Evolutionary conservation across 2,888 invertebrate genomes (phyloP).

Genomic region (Rapana venosa): DNA sequence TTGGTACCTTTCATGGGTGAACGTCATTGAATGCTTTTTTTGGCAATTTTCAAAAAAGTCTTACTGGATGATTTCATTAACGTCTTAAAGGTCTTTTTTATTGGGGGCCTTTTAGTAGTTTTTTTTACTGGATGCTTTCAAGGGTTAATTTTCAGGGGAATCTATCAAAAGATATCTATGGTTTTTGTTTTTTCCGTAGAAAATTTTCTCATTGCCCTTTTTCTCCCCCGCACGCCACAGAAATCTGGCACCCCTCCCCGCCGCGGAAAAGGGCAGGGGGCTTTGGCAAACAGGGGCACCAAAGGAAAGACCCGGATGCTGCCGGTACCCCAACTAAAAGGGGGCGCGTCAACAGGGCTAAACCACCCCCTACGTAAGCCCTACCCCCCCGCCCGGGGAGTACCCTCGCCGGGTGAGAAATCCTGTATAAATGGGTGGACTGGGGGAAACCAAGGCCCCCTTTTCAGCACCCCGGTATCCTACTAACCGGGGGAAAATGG

Average conservation of each 20-base stretch:
- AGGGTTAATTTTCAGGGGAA: no score
- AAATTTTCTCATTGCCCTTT: neutral
- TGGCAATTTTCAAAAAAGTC: no score
- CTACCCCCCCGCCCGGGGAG: neutral
- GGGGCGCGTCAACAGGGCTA: conserved; percentile 37
- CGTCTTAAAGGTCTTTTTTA: no score
- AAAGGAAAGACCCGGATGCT: neutral
- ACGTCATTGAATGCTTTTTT: no score
- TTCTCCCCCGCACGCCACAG: neutral
- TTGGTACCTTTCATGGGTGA: no score
- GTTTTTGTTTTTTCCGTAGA: neutral
- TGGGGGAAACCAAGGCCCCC: neutral
- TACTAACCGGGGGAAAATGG: neutral
- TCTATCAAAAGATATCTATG: no score
- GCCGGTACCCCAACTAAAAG: neutral
- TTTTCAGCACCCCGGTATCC: neutral
- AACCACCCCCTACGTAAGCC: conserved; percentile 20
- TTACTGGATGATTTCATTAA: no score
- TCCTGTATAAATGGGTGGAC: conserved; percentile 4
- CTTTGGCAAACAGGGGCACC: neutral
- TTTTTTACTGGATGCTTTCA: no score
- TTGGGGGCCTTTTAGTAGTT: no score
- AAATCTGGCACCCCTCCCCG: neutral
- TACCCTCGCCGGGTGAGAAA: conserved; percentile 37
- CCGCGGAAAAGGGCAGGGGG: neutral